Percentiles rank a stretch among this genome's conserved stretches.
Conservation (phyloP, 2,888 invertebrate genomes). For the Alsophila aescularia region DNA sequence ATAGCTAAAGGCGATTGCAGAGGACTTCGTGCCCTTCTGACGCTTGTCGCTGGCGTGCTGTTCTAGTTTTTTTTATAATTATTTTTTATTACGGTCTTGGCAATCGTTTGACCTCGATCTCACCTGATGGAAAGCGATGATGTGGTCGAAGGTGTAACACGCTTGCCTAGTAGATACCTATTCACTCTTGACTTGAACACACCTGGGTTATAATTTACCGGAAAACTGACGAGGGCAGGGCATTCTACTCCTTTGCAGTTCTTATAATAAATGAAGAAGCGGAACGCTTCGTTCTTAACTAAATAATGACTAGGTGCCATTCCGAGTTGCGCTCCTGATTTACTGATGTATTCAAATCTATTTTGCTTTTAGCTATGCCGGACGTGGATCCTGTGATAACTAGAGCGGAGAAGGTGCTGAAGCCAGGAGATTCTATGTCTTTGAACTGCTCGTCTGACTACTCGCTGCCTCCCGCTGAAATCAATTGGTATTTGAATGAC, state of each 20-base stretch:
- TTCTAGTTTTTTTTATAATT: constrained; percentile 42
- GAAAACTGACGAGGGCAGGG: too few relatives aligned
- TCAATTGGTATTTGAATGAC: constrained; percentile 79
- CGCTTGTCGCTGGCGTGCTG: constrained; percentile 38
- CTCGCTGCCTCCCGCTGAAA: constrained; percentile 76
- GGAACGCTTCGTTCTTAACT: too few relatives aligned
- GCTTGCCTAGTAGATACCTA: too few relatives aligned
- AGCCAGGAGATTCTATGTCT: constrained; percentile 75
- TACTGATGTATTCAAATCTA: constrained; percentile 58
- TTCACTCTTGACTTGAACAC: too few relatives aligned
- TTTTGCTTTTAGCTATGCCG: constrained; percentile 72
- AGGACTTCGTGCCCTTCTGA: constrained; percentile 44
- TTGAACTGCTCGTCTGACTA: constrained; percentile 78
- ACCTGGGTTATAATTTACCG: too few relatives aligned
- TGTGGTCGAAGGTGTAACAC: too few relatives aligned
- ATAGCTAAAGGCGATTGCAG: constrained; percentile 48
- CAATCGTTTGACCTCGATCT: too few relatives aligned
- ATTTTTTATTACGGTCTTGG: too few relatives aligned
- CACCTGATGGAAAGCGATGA: too few relatives aligned
- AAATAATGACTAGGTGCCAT: constrained; percentile 42
- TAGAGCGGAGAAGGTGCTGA: constrained; percentile 73
- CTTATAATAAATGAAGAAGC: too few relatives aligned
- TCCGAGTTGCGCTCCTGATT: constrained; percentile 28
- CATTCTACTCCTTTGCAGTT: too few relatives aligned
- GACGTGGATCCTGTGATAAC: constrained; percentile 72